phyloP scores from a whole-genome alignment of 2,113 vertebrate species.

The Channa argus region DNA sequence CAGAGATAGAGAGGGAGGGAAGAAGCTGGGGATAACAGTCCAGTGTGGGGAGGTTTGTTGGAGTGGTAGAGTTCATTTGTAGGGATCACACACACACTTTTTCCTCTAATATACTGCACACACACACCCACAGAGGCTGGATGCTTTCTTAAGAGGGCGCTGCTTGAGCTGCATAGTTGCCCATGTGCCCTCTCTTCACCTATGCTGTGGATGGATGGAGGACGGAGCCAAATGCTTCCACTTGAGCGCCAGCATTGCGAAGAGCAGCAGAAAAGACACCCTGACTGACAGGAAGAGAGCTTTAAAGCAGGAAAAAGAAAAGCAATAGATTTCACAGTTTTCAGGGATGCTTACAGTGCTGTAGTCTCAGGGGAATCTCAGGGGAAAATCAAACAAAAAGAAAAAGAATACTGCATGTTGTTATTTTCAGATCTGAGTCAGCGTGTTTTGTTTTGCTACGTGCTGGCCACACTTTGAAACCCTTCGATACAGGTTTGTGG shows the following conservation, averaged over 20 bases:
- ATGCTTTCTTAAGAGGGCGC: slow-evolving; percentile 49
- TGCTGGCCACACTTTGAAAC: slow-evolving; percentile 40
- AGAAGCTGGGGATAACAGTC: slow-evolving; percentile 38
- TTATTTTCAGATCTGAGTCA: slow-evolving; percentile 39
- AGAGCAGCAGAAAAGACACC: slow-evolving; percentile 52
- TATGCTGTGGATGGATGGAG: slow-evolving; percentile 70
- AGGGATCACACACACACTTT: slow-evolving; percentile 22
- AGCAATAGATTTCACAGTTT: slow-evolving; percentile 71
- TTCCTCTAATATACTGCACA: slow-evolving; percentile 43
- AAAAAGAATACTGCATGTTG: slow-evolving; percentile 38
- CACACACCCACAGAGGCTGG: slow-evolving; percentile 59
- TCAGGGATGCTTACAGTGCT: slow-evolving; percentile 65
- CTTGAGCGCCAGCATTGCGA: slow-evolving; percentile 48
- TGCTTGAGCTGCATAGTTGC: slow-evolving; percentile 63
- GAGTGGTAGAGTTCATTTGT: slow-evolving; percentile 33
- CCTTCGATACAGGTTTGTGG: slow-evolving; percentile 40
- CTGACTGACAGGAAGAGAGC: slow-evolving; percentile 43
- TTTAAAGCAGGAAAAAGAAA: slow-evolving; percentile 6
- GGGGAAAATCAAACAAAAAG: slow-evolving; percentile 37
- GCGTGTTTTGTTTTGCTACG: slow-evolving; percentile 44
- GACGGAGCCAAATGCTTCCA: slow-evolving; percentile 75
- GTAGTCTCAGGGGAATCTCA: slow-evolving; percentile 51
- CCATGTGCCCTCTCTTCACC: slow-evolving; percentile 64
- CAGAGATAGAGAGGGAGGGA: slow-evolving; percentile 26
- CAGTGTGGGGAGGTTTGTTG: slow-evolving; percentile 34